These are phyloP conservation scores for Solenodon paradoxus DNA, from an alignment of 2,113 vertebrate species.

Conservation along the genomic window DNA sequence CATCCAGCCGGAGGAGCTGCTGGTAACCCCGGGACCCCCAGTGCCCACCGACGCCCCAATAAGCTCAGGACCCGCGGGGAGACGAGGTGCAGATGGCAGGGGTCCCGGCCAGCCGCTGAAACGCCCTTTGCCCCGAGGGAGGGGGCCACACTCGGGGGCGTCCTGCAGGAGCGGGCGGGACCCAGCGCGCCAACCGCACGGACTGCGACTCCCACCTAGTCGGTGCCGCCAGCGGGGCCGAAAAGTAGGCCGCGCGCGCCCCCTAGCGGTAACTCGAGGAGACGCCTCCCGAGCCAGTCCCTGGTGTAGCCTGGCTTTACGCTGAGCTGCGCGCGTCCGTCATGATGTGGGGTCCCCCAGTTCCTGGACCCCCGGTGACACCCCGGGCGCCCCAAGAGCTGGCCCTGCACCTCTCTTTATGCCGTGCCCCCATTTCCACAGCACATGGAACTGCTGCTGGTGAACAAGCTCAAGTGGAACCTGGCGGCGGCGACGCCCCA, in stretches of 20 bases:
- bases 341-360: background rate
- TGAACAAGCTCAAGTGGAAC: conserved; percentile 99
- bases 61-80: background rate
- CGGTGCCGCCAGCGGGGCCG: background rate
- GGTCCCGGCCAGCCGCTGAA: background rate
- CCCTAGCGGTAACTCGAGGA: conserved; percentile 55
- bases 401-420: background rate
- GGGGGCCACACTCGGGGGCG: background rate
- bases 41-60: background rate
- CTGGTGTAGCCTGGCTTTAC: too few species aligned
- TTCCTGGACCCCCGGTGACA: background rate
- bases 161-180: background rate
- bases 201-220: background rate
- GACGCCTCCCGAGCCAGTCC: too few species aligned
- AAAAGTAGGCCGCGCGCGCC: conserved; percentile 66
- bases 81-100: background rate
- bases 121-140: background rate
- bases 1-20: conserved; percentile 92
- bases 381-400: background rate
- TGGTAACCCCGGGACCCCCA: conserved; percentile 83
- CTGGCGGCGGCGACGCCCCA: conserved; percentile 96
- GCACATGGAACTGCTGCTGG: conserved; percentile 97
- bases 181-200: background rate
- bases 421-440: conserved; percentile 79
- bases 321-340: too few species aligned